Conservation (phyloP, 2,888 invertebrate species). For the Oscheius sp. region DNA sequence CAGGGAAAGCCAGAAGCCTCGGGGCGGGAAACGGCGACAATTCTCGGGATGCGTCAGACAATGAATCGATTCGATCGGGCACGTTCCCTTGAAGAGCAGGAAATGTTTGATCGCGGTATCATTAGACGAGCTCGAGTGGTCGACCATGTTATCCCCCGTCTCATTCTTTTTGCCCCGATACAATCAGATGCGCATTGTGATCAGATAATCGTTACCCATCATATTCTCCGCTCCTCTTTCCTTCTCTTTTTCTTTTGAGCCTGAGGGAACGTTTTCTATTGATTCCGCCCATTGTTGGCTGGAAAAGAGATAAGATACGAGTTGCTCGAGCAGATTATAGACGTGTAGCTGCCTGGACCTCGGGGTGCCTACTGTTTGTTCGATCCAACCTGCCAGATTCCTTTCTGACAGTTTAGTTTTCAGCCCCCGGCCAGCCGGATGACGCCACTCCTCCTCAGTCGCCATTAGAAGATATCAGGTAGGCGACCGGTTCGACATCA, state of each 20-base stretch:
- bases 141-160: too few relatives aligned
- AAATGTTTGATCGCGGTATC: too few relatives aligned
- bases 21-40: too few relatives aligned
- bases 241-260: neutral
- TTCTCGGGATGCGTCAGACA: too few relatives aligned
- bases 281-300: conserved; percentile 16
- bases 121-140: too few relatives aligned
- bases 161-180: too few relatives aligned
- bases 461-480: neutral
- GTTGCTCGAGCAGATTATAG: conserved; percentile 23
- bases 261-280: conserved; percentile 2
- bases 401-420: conserved; percentile 20
- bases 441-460: conserved; percentile 14
- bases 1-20: too few relatives aligned
- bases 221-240: neutral
- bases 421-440: conserved; percentile 29
- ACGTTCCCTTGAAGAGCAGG: too few relatives aligned
- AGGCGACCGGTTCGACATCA: neutral
- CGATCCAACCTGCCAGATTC: neutral
- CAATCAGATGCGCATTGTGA: too few relatives aligned
- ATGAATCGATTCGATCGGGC: too few relatives aligned
- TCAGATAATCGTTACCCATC: too few relatives aligned
- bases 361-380: conserved; percentile 12
- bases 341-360: neutral
- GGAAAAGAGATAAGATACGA: conserved; percentile 21